A percentile compares a stretch with the other conserved stretches of the same genome.
Conservation (phyloP, 2,888 invertebrate genomes). For the Phaonia tiefii region DNA sequence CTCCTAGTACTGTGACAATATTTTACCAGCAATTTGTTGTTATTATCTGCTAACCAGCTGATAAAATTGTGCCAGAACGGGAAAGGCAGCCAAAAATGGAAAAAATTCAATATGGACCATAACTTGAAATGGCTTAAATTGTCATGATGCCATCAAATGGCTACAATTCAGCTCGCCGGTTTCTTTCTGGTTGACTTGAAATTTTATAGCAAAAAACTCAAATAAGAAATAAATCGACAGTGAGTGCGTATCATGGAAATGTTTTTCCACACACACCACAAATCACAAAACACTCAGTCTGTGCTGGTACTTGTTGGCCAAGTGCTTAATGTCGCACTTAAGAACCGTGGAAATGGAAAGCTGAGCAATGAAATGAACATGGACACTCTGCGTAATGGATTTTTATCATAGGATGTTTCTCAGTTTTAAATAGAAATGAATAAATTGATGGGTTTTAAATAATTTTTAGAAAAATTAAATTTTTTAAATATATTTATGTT, state of each 20-base stretch:
- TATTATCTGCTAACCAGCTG: not conserved
- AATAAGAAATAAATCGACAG: not conserved
- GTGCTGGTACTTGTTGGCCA: not conserved
- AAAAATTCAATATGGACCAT: not conserved
- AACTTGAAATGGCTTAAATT: constrained; percentile 12
- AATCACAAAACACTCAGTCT: not conserved
- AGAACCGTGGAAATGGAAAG: not conserved
- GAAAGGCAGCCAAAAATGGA: constrained; percentile 1
- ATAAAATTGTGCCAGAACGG: not conserved
- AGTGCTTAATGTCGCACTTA: too few species aligned
- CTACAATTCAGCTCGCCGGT: constrained; percentile 22
- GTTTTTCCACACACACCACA: not conserved
- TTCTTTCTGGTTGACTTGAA: constrained; percentile 14
- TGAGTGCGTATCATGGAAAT: not conserved
- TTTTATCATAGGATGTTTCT: too few species aligned
- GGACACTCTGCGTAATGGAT: too few species aligned
- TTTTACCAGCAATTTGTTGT: not conserved
- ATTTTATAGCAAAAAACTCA: too few species aligned
- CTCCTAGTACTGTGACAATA: not conserved
- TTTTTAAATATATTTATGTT: too few species aligned
- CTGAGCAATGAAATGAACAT: too few species aligned
- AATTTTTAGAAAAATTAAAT: too few species aligned
- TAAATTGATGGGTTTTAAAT: too few species aligned
- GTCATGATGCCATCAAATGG: constrained; percentile 49
- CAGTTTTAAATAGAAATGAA: too few species aligned